Base-by-base conservation (phyloP, 2,113 vertebrate species). In the Hydrolagus affinis region DNA sequence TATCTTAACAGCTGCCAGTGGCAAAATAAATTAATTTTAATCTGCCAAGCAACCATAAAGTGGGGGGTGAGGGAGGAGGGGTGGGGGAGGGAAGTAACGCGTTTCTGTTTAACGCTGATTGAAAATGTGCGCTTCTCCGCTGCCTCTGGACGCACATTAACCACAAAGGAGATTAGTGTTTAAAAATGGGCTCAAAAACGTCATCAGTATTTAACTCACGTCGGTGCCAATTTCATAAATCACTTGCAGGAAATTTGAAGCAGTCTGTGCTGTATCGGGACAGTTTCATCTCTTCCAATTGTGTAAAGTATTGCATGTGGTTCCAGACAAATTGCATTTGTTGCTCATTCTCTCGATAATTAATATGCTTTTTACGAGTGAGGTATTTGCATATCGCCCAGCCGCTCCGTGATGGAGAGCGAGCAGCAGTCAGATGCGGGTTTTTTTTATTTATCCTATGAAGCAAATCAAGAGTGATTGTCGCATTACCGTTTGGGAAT, bases 381-480 rank as follows among this genome's bases (percentile, higher is more conserved):
- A 91, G 86, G 74, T 86, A 93, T 93, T 94, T 94, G 91, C 93
- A 92, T 93, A 91, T 92, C 90, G 92, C 92, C 90, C 44, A 90
- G 87, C 87, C 86, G 86, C 91, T 93, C 44, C 44, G 1, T 44
- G 91, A 95, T 92, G 93, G 93, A 89, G 91, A 88, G 88, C 88
- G 90, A 92, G 90, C 92, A 92, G 90, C 92, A 94, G 92, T 92
- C 92, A 91, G 86, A 92, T 86, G 88, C 89, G 90, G 88, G 90
- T 91, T 94, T 92, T 80, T 89, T 90, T 92, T 94, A 93, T 44
- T 44, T 44, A 44, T 44, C 44, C 44, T 44, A 44, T 44, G 6
- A 44, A 44, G 92, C 92, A 94, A 93, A 93, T 93, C 93, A 92
- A 93, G 91, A 91, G 90, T 90, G 92, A 93, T 93, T 91, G 91